Evolutionary conservation across 2,113 vertebrate species (phyloP).

Genomic region (Pseudorectes ferrugineus): DNA sequence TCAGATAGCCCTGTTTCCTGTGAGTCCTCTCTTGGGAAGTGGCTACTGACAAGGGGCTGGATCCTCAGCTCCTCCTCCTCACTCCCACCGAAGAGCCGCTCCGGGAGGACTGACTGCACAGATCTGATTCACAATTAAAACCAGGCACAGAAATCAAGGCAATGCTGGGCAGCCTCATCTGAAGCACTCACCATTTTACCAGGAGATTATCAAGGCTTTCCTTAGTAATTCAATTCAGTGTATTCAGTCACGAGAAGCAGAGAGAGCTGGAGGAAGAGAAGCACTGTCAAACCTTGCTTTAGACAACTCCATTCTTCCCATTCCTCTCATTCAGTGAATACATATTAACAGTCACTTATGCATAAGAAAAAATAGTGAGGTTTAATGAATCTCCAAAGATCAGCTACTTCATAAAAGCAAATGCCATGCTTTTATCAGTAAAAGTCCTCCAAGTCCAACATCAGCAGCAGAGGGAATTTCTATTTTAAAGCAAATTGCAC

Average conservation of each 20-base stretch:
- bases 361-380: slow-evolving; percentile 33
- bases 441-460: slow-evolving; percentile 29
- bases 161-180: background rate
- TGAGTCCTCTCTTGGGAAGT: background rate
- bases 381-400: slow-evolving; percentile 53
- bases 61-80: background rate
- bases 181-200: background rate
- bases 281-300: background rate
- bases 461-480: slow-evolving; percentile 32
- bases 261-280: background rate
- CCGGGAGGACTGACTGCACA: background rate
- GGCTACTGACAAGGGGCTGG: background rate
- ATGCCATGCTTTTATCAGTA: slow-evolving; percentile 26
- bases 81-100: fast-evolving
- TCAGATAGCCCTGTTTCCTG: background rate
- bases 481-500: slow-evolving; percentile 58
- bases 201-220: background rate
- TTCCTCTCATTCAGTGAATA: background rate
- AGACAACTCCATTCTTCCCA: background rate
- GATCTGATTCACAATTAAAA: background rate
- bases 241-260: background rate
- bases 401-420: slow-evolving; percentile 34
- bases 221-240: background rate
- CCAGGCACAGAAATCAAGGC: background rate
- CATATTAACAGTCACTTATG: slow-evolving; percentile 27